phyloP scores from a whole-genome alignment of 1,140 invertebrate genomes.

The Drosophila sechellia region DNA sequence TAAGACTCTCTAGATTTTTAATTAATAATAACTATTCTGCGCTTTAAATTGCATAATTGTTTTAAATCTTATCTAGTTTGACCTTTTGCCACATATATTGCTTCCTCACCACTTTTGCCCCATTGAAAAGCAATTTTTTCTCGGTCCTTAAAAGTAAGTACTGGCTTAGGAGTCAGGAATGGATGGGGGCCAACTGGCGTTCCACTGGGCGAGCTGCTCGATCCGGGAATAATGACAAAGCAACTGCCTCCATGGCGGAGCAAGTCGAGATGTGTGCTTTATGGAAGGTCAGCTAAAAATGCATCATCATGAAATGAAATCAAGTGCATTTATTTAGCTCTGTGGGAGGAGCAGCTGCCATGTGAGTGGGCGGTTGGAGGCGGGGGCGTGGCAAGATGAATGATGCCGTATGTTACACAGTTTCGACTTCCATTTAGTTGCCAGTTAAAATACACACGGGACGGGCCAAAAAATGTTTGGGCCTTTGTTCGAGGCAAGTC shows the following conservation, averaged over 20 bases:
- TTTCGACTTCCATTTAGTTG: constrained; percentile 69
- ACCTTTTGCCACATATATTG: neutral
- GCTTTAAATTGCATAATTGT: too few species aligned
- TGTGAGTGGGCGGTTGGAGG: constrained; percentile 14
- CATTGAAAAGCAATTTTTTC: neutral
- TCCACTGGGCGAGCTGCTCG: neutral
- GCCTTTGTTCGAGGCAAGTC: constrained; percentile 50
- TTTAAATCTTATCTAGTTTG: neutral
- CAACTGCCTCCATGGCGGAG: constrained; percentile 42
- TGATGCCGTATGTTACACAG: constrained; percentile 68
- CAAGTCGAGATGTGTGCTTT: constrained; percentile 25
- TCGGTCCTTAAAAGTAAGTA: neutral
- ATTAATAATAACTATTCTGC: too few species aligned
- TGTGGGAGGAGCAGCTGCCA: constrained; percentile 5
- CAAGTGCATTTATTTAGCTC: constrained; percentile 78
- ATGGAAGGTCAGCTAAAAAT: constrained; percentile 60
- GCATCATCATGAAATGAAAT: constrained; percentile 81
- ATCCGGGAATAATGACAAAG: constrained; percentile 61
- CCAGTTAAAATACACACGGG: constrained; percentile 70
- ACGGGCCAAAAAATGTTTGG: constrained; percentile 64
- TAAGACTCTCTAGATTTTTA: neutral
- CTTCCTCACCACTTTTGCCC: neutral
- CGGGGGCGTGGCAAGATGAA: constrained; percentile 67
- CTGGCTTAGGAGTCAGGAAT: neutral
- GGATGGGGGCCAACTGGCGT: neutral